These are phyloP conservation scores for Pedionomus torquatus DNA, from an alignment of 2,113 vertebrate species.

Conservation along the genomic window DNA sequence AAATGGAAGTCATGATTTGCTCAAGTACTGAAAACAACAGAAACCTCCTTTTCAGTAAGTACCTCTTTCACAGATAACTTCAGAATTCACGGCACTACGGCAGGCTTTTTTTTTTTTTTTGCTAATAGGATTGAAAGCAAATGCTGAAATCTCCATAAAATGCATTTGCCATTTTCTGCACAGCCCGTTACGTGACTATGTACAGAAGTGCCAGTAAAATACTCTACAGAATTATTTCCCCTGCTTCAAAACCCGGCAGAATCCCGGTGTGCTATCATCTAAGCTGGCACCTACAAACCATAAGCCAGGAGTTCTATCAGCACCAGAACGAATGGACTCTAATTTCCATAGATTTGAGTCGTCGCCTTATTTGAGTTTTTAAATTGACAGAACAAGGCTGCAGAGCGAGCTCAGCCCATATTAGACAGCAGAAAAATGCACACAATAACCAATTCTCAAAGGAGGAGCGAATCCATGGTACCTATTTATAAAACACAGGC, in stretches of 20 bases:
- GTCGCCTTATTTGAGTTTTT: accelerated
- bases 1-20: background rate
- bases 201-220: background rate
- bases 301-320: accelerated
- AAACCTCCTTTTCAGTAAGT: background rate
- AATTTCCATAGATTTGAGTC: accelerated
- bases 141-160: background rate
- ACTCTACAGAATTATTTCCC: background rate
- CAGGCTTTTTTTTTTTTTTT: background rate
- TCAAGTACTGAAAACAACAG: background rate
- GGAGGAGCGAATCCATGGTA: background rate
- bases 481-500: background rate
- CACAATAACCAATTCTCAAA: accelerated
- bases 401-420: background rate
- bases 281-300: background rate
- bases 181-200: accelerated
- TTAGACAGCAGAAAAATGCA: background rate
- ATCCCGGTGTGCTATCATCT: accelerated
- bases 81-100: background rate
- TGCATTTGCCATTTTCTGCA: background rate
- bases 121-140: background rate
- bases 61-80: background rate
- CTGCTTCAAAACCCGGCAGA: accelerated
- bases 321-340: background rate
- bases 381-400: background rate